phyloP scores from a whole-genome alignment of 1,140 invertebrate genomes.

The Hermatobates lingyangjiaoensis region DNA sequence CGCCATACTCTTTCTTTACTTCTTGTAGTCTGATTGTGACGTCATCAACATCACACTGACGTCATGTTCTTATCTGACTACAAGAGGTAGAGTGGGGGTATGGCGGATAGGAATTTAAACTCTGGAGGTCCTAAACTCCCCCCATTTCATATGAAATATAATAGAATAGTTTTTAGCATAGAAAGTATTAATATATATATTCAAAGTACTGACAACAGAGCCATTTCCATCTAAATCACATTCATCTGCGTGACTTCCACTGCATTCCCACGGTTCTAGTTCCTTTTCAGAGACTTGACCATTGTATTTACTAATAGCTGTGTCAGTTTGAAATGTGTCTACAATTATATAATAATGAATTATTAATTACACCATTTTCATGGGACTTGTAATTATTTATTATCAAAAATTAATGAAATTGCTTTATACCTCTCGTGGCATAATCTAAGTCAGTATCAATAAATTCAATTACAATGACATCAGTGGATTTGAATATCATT shows the following conservation, averaged over 20 bases:
- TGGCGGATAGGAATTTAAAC: too few species aligned
- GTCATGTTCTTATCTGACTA: too few species aligned
- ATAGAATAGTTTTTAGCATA: too few species aligned
- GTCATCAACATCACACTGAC: too few species aligned
- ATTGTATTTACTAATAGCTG: conserved; percentile 46
- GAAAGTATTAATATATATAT: too few species aligned
- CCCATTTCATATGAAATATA: too few species aligned
- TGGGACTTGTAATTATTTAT: not conserved
- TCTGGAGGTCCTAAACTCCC: too few species aligned
- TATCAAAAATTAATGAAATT: too few species aligned
- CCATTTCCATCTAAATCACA: conserved; percentile 36
- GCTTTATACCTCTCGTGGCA: conserved; percentile 57
- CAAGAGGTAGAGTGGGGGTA: too few species aligned
- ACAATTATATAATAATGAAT: conserved; percentile 13
- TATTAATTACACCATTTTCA: not conserved
- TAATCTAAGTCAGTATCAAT: conserved; percentile 72
- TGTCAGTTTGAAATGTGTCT: conserved; percentile 66
- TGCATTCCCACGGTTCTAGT: conserved; percentile 72
- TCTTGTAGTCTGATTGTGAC: too few species aligned
- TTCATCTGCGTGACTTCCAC: conserved; percentile 38
- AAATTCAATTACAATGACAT: conserved; percentile 59
- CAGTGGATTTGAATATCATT: conserved; percentile 64
- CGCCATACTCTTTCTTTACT: too few species aligned
- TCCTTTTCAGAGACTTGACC: conserved; percentile 51
- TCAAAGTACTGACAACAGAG: too few species aligned